Conservation (phyloP, 2,888 invertebrate species). For the Germaria angustata region DNA sequence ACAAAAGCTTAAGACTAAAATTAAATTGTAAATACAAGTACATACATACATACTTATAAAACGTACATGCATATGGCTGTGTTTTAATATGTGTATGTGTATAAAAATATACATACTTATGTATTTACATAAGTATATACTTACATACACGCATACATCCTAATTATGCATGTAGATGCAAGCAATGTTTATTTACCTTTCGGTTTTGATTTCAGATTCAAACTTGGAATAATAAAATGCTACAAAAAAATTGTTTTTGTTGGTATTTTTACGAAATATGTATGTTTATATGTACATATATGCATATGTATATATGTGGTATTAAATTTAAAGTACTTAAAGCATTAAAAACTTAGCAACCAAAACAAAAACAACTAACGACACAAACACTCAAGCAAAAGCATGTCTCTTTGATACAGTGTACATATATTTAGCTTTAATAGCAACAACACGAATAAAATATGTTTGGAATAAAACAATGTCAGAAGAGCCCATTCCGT, state of each 20-base stretch:
- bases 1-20: no score
- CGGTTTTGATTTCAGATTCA: not conserved
- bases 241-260: conserved; percentile 10
- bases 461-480: not conserved
- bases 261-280: conserved; percentile 8
- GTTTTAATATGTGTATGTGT: not conserved
- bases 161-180: no score
- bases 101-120: not conserved
- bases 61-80: no score
- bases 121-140: not conserved
- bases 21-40: not conserved
- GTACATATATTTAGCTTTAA: conserved; percentile 4
- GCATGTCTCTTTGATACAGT: conserved; percentile 4
- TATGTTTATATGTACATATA: no score
- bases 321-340: conserved; percentile 51
- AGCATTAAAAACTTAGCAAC: conserved; percentile 48
- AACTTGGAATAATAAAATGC: not conserved
- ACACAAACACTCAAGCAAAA: not conserved
- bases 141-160: not conserved
- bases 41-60: not conserved
- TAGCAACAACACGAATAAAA: not conserved
- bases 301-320: no score
- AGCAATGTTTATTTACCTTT: not conserved
- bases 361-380: conserved; percentile 13
- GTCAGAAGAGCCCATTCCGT: conserved; percentile 5